phyloP scores from a whole-genome alignment of 1,140 invertebrate genomes.

The Ectropis grisescens region DNA sequence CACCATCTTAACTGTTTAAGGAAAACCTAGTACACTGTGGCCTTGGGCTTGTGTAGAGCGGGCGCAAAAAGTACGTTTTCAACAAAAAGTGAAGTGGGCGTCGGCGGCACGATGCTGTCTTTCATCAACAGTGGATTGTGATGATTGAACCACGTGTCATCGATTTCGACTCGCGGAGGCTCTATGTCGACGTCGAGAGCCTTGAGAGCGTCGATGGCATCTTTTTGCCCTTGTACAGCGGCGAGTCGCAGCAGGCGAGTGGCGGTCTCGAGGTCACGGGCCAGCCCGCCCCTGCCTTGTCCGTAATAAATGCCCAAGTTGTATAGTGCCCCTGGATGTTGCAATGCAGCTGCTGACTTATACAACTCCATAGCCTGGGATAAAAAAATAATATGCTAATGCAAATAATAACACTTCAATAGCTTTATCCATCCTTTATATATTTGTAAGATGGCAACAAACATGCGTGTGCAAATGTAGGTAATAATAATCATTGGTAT shows the following conservation, averaged over 20 bases:
- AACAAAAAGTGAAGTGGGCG: constrained; percentile 38
- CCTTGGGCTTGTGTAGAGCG: constrained; percentile 21
- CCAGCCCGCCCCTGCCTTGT: constrained; percentile 72
- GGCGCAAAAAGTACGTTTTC: constrained; percentile 30
- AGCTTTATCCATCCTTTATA: no score
- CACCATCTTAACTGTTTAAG: no score
- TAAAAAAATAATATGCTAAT: constrained; percentile 13
- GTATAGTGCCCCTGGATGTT: constrained; percentile 74
- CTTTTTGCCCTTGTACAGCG: constrained; percentile 71
- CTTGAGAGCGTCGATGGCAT: constrained; percentile 69
- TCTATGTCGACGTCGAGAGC: constrained; percentile 23
- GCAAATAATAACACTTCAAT: no score
- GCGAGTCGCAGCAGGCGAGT: constrained; percentile 67
- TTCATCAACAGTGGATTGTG: no score
- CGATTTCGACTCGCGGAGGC: constrained; percentile 9
- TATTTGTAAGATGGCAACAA: no score
- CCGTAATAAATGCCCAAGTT: constrained; percentile 76
- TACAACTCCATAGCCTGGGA: constrained; percentile 74
- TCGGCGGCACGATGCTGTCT: no score
- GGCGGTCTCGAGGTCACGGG: constrained; percentile 55
- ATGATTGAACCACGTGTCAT: constrained; percentile 20
- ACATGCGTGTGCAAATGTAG: no score
- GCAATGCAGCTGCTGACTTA: constrained; percentile 67
- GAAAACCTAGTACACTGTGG: constrained; percentile 27
- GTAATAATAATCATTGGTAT: no score